These are phyloP conservation scores for Tyrophagus putrescentiae DNA, from an alignment of 1,140 invertebrate species.

Conservation along the genomic window DNA sequence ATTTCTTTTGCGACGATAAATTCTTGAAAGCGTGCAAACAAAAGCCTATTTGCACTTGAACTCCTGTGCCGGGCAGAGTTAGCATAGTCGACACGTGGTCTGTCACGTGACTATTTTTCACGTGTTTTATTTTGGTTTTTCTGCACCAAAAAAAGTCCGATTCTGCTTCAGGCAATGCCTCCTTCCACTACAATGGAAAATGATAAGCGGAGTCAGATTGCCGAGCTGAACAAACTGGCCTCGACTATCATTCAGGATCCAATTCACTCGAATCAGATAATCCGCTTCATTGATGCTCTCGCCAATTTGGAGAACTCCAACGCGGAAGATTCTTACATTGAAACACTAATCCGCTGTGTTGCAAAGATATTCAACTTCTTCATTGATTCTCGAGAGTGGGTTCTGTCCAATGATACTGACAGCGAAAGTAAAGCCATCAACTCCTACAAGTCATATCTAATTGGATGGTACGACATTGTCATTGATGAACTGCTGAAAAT, in stretches of 20 bases:
- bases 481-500: not conserved
- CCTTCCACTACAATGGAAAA: too few species aligned
- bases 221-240: constrained; percentile 4
- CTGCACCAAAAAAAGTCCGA: too few species aligned
- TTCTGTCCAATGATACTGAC: not conserved
- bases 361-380: constrained; percentile 3
- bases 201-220: too few species aligned
- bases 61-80: too few species aligned
- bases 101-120: too few species aligned
- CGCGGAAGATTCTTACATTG: not conserved
- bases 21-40: too few species aligned
- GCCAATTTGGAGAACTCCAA: not conserved
- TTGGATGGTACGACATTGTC: not conserved
- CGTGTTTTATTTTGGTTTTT: too few species aligned
- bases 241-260: constrained; percentile 9
- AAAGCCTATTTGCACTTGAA: too few species aligned
- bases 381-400: constrained; percentile 16
- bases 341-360: constrained; percentile 9
- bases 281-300: not conserved
- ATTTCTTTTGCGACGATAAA: too few species aligned
- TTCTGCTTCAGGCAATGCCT: too few species aligned
- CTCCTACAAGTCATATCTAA: not conserved
- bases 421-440: not conserved
- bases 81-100: too few species aligned
- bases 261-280: not conserved